A percentile compares a stretch with the other conserved stretches of the same genome.
Conservation (phyloP, 53 echinoderm and acorn worm species). For the Holothuria leucospilota region DNA sequence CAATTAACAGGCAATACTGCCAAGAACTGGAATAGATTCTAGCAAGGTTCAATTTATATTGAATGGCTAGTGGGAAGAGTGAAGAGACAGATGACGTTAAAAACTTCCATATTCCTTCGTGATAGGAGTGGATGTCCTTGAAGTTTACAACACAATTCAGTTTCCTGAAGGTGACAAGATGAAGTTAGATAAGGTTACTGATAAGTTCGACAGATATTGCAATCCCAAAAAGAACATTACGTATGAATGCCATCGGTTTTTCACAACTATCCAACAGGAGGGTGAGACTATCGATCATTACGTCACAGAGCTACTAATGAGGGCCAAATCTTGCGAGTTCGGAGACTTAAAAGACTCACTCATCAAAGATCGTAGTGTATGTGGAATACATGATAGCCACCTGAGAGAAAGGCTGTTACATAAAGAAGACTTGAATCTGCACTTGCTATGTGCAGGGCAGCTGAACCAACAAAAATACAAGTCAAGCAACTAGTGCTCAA, state of each 20-base stretch:
- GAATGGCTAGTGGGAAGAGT: no score
- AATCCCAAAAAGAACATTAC: conserved; percentile 66
- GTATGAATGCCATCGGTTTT: conserved; percentile 47
- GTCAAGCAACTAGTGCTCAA: neutral
- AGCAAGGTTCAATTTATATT: no score
- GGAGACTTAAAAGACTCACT: no score
- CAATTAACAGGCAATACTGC: no score
- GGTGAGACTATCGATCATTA: conserved; percentile 22
- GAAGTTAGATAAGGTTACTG: conserved; percentile 54
- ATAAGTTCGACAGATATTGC: conserved; percentile 63
- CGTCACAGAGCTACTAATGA: conserved; percentile 12
- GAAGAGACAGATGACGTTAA: no score
- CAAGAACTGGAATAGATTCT: no score
- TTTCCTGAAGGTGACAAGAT: conserved; percentile 59
- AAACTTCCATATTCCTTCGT: no score
- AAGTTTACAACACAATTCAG: conserved; percentile 61
- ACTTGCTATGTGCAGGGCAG: neutral
- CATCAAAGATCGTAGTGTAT: conserved; percentile 33
- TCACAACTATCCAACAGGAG: conserved; percentile 8
- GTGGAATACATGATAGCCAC: conserved; percentile 19
- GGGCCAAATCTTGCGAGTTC: conserved; percentile 34
- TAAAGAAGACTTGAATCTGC: neutral
- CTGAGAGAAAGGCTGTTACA: conserved; percentile 38
- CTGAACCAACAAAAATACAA: neutral
- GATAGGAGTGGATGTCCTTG: conserved; percentile 42